Evolutionary conservation across 1,140 invertebrate species (phyloP).

Genomic region (Babylonia areolata): DNA sequence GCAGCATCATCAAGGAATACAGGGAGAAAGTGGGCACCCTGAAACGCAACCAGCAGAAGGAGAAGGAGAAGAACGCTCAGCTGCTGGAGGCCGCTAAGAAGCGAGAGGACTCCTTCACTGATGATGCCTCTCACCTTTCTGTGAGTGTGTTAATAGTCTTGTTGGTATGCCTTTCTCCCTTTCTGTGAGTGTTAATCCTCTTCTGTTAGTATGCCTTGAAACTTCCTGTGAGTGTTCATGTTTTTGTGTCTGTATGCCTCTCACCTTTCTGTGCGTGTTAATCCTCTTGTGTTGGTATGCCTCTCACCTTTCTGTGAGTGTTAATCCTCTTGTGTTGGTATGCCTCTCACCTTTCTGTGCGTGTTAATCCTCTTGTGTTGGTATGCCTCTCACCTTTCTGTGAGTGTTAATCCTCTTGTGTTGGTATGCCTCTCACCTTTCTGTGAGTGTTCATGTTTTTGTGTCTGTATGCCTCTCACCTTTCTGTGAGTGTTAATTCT

Average conservation of each 20-base stretch:
- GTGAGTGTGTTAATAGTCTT: conserved; percentile 10
- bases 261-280: conserved; percentile 51
- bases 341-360: no score
- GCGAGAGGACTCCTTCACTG: conserved; percentile 75
- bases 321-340: no score
- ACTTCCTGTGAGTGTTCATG: no score
- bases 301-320: conserved; percentile 58
- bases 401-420: not conserved
- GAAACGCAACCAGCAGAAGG: conserved; percentile 74
- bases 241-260: no score
- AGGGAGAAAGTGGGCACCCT: conserved; percentile 79
- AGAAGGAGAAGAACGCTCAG: conserved; percentile 75
- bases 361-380: no score
- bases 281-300: conserved; percentile 46
- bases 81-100: conserved; percentile 74
- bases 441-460: no score
- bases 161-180: no score
- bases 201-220: no score
- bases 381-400: conserved; percentile 67
- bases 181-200: no score
- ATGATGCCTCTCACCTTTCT: conserved; percentile 67
- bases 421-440: no score
- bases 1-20: conserved; percentile 87
- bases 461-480: conserved; percentile 68
- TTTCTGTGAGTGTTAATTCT: conserved; percentile 44